phyloP scores from a whole-genome alignment of 1,140 invertebrate species.

The Pseudomyrmex dendroicus region DNA sequence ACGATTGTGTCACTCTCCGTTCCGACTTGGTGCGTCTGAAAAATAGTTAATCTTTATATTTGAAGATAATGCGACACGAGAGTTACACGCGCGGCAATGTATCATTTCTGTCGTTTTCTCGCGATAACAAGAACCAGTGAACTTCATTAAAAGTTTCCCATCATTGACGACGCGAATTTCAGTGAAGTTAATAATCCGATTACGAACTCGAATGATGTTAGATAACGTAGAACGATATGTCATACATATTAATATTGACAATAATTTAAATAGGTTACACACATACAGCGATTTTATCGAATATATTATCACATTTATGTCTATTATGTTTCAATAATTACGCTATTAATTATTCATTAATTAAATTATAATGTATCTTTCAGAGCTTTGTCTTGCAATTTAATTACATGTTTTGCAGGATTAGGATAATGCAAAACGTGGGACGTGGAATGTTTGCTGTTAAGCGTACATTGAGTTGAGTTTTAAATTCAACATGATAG shows the following conservation, averaged over 20 bases:
- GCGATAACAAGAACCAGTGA: background rate
- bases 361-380: constrained; percentile 15
- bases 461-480: background rate
- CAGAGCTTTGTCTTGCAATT: background rate
- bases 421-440: constrained; percentile 4
- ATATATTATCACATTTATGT: background rate
- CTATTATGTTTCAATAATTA: constrained; percentile 3
- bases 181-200: background rate
- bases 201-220: background rate
- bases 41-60: background rate
- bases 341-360: background rate
- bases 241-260: background rate
- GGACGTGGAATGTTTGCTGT: background rate
- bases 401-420: background rate
- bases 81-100: background rate
- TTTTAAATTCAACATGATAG: constrained; percentile 1
- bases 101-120: background rate
- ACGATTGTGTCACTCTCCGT: constrained; percentile 6
- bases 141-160: constrained; percentile 15
- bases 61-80: background rate
- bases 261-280: background rate
- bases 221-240: background rate
- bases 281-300: background rate
- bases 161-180: background rate
- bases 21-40: constrained; percentile 18